Evolutionary conservation across 2,888 invertebrate species (phyloP), one percentile per base, ranked within the genome.

Genomic region (Dichetophora obliterata): DNA sequence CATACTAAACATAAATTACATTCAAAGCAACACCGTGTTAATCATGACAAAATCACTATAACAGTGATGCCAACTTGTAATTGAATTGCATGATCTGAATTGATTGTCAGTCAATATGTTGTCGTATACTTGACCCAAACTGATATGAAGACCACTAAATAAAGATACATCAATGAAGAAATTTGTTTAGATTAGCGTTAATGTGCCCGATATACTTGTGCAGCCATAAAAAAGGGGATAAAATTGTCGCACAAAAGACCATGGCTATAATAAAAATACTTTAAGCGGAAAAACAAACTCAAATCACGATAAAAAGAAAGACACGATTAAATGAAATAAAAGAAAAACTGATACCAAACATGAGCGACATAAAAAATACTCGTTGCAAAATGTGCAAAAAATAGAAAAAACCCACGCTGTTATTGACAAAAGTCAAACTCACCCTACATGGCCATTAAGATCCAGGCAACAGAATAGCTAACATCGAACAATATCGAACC

Each of bases 221-320:
- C 74, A 57, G 37, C 77, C 77, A 31, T 57, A 57, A 52, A 59
- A 61, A 69, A 19, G 52, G 68, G 73, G 52, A 61, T 31, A 66
- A 66, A 59, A 77, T 34, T 31, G 34, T 50, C 43, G 69, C 75
- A 75, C 61, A 63, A 72, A 77, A 76, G 52, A 52, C 76, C 75
- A 74, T 71, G 78, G 79, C 34, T 37, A 84, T 83, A 85, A 84
- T 86, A 87, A 86, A 87, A 87, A 84, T 85, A 84, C 85, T 87
- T 87, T 87, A 83, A 85, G 86, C 86, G 88, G 88, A 87, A 87
- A 85, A 87, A 87, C 85, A 87, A 87, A 84, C 88, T 86, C 83
- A 81, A 85, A 72, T 78, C 79, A 78, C 69, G 75, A 75, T 68
- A 77, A 75, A 74, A 66, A 73, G 37, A n/a, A 65, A 34, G 14